A percentile compares a stretch with the other conserved stretches of the same genome.
phyloP scores from a whole-genome alignment of 2,797 vertebrate genomes.

The Benthosema pterotum region DNA sequence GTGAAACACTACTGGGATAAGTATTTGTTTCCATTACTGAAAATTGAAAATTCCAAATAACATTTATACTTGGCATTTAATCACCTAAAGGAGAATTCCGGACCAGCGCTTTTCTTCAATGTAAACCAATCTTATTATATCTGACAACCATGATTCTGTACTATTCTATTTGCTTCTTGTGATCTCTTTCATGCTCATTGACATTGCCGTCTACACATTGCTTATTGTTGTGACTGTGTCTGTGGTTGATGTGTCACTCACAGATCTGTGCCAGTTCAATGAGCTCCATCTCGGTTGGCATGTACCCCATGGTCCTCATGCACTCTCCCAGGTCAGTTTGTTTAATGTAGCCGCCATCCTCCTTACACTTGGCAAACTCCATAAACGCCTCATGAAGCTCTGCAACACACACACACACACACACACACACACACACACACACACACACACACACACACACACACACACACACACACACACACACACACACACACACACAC shows the following conservation, averaged over 20 bases:
- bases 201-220: not conserved
- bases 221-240: not conserved
- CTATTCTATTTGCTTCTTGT: too few species aligned
- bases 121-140: too few species aligned
- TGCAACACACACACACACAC: constrained; percentile 53
- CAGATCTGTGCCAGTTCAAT: constrained; percentile 93
- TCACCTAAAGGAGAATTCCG: too few species aligned
- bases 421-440: not conserved
- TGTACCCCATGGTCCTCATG: constrained; percentile 98
- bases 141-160: too few species aligned
- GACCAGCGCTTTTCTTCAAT: too few species aligned
- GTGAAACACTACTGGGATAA: too few species aligned
- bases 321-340: constrained; percentile 93
- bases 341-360: constrained; percentile 85
- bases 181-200: too few species aligned
- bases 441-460: not conserved
- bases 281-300: constrained; percentile 99
- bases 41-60: too few species aligned
- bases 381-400: constrained; percentile 93
- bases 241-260: constrained; percentile 63
- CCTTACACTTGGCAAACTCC: constrained; percentile 91
- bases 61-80: too few species aligned
- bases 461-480: constrained; percentile 1
- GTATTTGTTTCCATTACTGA: too few species aligned
- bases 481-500: constrained; percentile 1